A percentile compares a stretch with the other conserved stretches of the same genome.
phyloP scores from a whole-genome alignment of 2,113 vertebrate genomes.

The Sapajus apella region DNA sequence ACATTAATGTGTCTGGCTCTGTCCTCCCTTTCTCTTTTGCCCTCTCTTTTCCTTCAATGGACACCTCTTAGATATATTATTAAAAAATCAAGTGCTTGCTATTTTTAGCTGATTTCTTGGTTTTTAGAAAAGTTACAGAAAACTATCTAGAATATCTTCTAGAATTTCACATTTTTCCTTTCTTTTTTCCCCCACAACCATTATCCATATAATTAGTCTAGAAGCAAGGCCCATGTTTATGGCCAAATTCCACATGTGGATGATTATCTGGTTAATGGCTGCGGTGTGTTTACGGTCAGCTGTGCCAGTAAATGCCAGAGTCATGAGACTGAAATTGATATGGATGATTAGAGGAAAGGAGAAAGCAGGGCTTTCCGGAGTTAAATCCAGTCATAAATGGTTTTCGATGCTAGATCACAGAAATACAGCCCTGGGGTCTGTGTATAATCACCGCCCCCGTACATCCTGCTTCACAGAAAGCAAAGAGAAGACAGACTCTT shows the following conservation, averaged over 20 bases:
- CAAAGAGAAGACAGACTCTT: neutral
- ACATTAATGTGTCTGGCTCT: too few relatives aligned
- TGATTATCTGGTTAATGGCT: neutral
- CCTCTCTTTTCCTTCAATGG: neutral
- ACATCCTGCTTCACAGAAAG: neutral
- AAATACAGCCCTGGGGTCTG: neutral
- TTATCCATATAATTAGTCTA: neutral
- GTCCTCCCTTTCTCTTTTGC: neutral
- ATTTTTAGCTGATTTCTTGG: neutral
- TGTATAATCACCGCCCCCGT: rapidly evolving
- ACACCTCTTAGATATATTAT: neutral
- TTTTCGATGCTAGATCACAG: neutral
- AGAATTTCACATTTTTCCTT: neutral
- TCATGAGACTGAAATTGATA: neutral
- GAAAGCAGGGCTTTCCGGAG: neutral
- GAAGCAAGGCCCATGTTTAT: neutral
- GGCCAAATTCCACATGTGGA: neutral
- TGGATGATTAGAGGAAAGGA: neutral
- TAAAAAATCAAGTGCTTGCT: neutral
- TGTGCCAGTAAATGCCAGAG: neutral
- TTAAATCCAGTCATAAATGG: neutral
- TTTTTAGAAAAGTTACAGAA: neutral
- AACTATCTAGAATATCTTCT: neutral
- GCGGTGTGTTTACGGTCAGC: neutral
- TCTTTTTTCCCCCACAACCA: rapidly evolving